These are phyloP conservation scores for Vicugna pacos DNA, from an alignment of 2,113 vertebrate species.

Conservation along the genomic window DNA sequence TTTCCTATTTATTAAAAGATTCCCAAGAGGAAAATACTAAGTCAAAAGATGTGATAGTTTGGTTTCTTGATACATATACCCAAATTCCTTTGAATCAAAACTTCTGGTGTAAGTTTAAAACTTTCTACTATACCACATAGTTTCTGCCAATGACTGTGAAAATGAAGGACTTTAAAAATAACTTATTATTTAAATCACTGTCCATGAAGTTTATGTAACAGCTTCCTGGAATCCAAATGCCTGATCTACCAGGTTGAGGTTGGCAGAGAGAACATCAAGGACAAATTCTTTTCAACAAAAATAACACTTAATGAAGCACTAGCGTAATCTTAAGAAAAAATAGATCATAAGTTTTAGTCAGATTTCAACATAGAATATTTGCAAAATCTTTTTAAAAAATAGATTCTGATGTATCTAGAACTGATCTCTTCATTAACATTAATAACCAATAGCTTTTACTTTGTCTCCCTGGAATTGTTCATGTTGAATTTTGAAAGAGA, in stretches of 20 bases:
- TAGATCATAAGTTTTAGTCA: background rate
- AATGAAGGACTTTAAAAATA: background rate
- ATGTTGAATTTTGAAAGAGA: background rate
- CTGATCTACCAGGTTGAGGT: background rate
- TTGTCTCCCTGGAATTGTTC: background rate
- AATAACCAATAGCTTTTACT: background rate
- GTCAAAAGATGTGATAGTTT: background rate
- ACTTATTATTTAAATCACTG: background rate
- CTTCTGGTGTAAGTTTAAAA: background rate
- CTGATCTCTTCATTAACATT: background rate
- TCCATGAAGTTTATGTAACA: background rate
- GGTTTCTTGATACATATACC: background rate
- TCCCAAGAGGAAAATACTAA: background rate
- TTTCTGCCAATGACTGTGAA: background rate
- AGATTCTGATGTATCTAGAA: background rate
- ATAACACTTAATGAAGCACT: background rate
- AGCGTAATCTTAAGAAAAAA: background rate
- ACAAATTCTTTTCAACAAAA: background rate
- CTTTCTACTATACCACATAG: background rate
- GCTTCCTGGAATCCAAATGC: background rate
- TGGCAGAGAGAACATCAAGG: background rate
- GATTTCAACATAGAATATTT: background rate
- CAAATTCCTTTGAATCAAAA: slow-evolving; percentile 2
- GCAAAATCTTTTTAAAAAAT: background rate
- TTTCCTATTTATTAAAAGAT: background rate